Evolutionary conservation across 2,113 vertebrate genomes (phyloP), one percentile per base, ranked within the genome.

Genomic region (Sinosuthora webbiana): DNA sequence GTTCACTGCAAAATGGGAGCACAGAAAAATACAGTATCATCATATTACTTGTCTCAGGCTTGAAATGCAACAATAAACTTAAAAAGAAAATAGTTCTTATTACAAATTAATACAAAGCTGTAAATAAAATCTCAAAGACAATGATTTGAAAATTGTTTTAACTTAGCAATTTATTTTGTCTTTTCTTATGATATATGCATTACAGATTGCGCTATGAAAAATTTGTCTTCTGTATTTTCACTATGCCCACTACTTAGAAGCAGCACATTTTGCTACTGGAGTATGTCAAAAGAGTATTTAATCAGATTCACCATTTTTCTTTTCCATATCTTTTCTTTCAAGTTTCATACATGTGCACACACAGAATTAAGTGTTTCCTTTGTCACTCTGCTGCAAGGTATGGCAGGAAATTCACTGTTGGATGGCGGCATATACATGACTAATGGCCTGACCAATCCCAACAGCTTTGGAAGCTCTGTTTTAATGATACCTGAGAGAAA

Each of bases 1-100:
- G 55, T 96, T 97, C 96, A 82, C 68, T 96, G 86, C 77, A 70
- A 93, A 96, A 95, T 45, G 78, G 96, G 91, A 96, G 47, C 86
- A 95, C 49, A 90, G 60, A 78, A 95, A 88, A 95, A 90, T 59
- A 88, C 64, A 44, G 27, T 69, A 91, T 97, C 90, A 94, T 95
- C 90, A 77, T 84, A 93, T 91, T 94, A 57, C 53, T 93, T 91
- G 19, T 77, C 25, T 83, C 42, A 92, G 55, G 33, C 53, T 87
- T 91, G 57, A 92, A 87, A 76, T 41, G 35, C 39, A 77, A 59
- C n/a, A 53, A 53, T 20, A 69, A 88, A 83, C 16, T 83, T 60
- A 49, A 68, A 80, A 85, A 83, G 35, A 79, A 85, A 83, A 53
- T 75, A 47, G 27, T 15, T 70, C 11, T 65, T 65, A 42, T 45